Conservation (phyloP, 2,113 vertebrate genomes). For the Aldabrachelys gigantea region DNA sequence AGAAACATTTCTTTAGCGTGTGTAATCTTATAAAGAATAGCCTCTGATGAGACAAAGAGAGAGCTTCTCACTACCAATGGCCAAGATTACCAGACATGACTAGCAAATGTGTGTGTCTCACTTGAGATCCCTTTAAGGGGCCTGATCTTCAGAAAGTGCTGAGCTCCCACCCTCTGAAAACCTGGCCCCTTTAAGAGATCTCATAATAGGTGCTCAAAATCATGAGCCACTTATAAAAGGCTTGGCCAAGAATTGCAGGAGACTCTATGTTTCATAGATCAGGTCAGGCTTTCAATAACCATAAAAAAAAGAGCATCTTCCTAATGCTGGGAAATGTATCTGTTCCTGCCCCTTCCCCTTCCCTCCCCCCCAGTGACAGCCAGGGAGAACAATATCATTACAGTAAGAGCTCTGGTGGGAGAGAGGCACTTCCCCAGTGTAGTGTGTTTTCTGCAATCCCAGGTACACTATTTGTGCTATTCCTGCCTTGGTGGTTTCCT, state of each 20-base stretch:
- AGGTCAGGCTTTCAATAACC: not conserved
- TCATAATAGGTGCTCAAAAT: not conserved
- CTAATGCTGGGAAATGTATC: not conserved
- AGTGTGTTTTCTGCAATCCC: not conserved
- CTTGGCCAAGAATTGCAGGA: not conserved
- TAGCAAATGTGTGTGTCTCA: not conserved
- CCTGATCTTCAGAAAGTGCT: not conserved
- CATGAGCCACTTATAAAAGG: not conserved
- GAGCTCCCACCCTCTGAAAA: not conserved
- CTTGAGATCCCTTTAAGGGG: not conserved
- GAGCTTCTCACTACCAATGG: not conserved
- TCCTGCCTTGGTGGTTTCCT: not conserved
- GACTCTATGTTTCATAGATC: not conserved
- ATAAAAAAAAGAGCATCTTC: not conserved
- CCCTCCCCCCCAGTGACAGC: rapidly evolving
- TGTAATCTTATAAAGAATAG: not conserved
- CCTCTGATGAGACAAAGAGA: not conserved
- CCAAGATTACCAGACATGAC: not conserved
- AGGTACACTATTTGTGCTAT: not conserved
- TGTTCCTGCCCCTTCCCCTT: no score
- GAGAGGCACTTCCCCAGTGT: not conserved
- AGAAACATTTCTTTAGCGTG: not conserved
- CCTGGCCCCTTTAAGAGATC: not conserved
- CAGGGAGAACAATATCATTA: not conserved
- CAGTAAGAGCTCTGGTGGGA: not conserved